Conservation (phyloP, 92 coral and sea anemone species). For the Palythoa heliodiscus region DNA sequence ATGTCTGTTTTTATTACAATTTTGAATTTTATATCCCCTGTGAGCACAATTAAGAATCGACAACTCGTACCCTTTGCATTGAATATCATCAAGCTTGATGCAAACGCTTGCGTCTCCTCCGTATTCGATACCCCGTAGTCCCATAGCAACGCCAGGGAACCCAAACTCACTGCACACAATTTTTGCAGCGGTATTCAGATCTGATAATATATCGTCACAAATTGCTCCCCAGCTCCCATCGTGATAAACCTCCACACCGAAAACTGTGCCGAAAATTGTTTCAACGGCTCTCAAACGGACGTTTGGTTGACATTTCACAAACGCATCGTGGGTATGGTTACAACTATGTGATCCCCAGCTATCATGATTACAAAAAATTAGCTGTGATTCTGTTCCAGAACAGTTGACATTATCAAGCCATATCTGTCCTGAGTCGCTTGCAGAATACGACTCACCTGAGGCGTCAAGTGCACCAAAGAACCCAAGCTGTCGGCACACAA, state of each 20-base stretch:
- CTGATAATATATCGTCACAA: background rate
- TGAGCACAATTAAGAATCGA: conserved; percentile 1
- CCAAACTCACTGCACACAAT: conserved; percentile 14
- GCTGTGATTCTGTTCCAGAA: background rate
- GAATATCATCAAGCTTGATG: background rate
- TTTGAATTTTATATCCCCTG: background rate
- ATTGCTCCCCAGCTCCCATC: conserved; percentile 10
- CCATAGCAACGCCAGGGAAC: background rate
- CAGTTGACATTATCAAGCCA: background rate
- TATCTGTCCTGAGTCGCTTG: background rate
- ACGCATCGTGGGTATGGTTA: background rate
- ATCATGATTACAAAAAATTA: background rate
- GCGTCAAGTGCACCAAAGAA: conserved; percentile 24
- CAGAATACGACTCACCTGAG: background rate
- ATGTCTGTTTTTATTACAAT: background rate
- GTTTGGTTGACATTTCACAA: conserved; percentile 1
- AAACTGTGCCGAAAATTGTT: background rate
- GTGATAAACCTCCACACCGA: conserved; percentile 7
- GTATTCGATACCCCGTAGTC: background rate
- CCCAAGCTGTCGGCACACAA: conserved; percentile 34
- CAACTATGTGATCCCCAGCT: conserved; percentile 12
- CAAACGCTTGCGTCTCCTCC: background rate
- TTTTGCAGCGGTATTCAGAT: background rate
- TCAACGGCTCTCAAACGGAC: background rate
- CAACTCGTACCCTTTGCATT: background rate